These are phyloP conservation scores for Pristionchus japonicus DNA, from an alignment of 2,888 invertebrate genomes.

Conservation along the genomic window DNA sequence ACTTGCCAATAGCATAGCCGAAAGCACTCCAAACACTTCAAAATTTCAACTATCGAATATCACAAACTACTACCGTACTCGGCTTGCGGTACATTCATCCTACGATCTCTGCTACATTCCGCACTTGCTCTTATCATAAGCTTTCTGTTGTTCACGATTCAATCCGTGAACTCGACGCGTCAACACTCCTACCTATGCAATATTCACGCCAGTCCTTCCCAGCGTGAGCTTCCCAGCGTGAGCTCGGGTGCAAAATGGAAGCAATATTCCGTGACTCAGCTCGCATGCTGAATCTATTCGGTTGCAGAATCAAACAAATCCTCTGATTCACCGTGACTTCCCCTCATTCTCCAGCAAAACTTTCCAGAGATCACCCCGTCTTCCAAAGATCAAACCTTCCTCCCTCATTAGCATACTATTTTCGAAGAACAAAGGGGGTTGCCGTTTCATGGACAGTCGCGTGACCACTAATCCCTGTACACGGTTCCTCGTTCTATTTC, in stretches of 20 bases:
- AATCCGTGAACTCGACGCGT: not conserved
- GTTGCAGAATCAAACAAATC: no score
- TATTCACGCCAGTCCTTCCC: no score
- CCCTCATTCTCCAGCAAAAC: not conserved
- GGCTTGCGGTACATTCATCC: no score
- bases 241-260: not conserved
- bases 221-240: not conserved
- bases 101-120: not conserved
- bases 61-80: no score
- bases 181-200: no score
- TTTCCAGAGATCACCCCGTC: not conserved
- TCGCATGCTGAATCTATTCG: no score
- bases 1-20: no score
- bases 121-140: not conserved
- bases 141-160: not conserved
- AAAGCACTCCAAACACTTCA: no score
- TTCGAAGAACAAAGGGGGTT: not conserved
- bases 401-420: not conserved
- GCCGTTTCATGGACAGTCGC: not conserved
- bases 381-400: constrained; percentile 24
- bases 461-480: not conserved
- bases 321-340: not conserved
- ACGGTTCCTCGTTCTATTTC: not conserved
- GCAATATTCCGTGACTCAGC: not conserved
- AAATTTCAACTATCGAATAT: no score